These are phyloP conservation scores for Meandrusa payeni DNA, from an alignment of 2,888 invertebrate genomes.

Conservation along the genomic window DNA sequence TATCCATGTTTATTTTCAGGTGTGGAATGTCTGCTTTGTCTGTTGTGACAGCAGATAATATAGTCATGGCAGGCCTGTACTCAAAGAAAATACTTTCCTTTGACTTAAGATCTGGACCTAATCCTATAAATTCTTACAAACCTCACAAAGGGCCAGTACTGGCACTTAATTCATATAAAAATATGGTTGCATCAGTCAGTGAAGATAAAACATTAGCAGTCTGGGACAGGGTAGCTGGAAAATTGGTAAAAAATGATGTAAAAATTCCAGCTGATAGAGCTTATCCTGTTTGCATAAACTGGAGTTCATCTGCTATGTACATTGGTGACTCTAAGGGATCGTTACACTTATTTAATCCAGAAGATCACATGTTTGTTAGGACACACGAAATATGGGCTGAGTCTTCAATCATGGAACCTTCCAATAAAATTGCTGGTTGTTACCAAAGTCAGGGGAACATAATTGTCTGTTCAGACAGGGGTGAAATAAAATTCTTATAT, in stretches of 20 bases:
- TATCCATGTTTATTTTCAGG: constrained; percentile 34
- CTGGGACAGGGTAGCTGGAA: constrained; percentile 78
- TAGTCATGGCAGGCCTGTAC: constrained; percentile 78
- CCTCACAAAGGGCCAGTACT: constrained; percentile 78
- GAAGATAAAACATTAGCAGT: constrained; percentile 80
- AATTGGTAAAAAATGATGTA: constrained; percentile 56
- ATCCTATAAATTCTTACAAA: constrained; percentile 63
- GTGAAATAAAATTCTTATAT: constrained; percentile 70
- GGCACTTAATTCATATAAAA: constrained; percentile 52
- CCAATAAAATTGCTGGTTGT: constrained; percentile 65
- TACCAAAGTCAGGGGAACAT: constrained; percentile 61
- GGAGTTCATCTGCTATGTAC: constrained; percentile 62
- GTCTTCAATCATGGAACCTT: constrained; percentile 51
- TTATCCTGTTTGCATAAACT: constrained; percentile 66
- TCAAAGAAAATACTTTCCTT: constrained; percentile 77
- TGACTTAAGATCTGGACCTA: constrained; percentile 67
- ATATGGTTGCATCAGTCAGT: constrained; percentile 79
- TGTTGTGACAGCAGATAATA: constrained; percentile 63
- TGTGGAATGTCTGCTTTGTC: constrained; percentile 79
- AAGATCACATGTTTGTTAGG: constrained; percentile 47
- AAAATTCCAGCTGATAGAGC: constrained; percentile 61
- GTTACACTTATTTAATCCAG: constrained; percentile 64
- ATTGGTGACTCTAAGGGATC: constrained; percentile 70
- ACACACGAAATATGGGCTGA: constrained; percentile 63
- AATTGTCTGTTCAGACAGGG: constrained; percentile 68